Evolutionary conservation across 2,113 vertebrate genomes (phyloP).

Genomic region (Varanus salvator): DNA sequence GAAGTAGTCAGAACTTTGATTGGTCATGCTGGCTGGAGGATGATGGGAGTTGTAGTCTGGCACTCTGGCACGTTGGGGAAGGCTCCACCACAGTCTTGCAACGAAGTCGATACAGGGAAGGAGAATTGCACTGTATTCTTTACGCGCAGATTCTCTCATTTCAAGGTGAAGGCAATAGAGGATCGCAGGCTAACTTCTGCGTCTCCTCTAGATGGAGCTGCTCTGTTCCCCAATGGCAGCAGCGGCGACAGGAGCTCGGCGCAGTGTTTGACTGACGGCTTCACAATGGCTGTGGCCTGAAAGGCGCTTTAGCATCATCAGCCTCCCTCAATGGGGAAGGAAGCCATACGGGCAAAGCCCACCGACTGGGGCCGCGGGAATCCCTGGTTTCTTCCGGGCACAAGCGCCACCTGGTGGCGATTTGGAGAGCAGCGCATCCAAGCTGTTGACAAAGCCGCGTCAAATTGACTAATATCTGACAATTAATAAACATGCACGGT

Average conservation of each 20-base stretch:
- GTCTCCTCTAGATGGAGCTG: no score
- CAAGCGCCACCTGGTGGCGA: constrained; percentile 14
- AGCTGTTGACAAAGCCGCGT: constrained; percentile 7
- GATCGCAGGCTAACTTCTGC: background rate
- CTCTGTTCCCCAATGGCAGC: background rate
- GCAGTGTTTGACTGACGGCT: background rate
- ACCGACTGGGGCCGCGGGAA: background rate
- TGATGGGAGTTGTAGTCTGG: background rate
- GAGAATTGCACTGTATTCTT: background rate
- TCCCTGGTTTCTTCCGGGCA: background rate
- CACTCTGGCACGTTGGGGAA: background rate
- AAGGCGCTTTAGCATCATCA: background rate
- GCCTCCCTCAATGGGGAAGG: background rate
- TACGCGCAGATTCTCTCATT: background rate
- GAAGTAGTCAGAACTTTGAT: background rate
- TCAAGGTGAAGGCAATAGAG: background rate
- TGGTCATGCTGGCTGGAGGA: background rate
- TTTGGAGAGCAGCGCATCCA: background rate
- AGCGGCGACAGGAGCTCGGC: background rate
- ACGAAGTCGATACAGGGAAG: background rate
- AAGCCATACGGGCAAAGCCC: background rate
- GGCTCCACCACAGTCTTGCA: background rate
- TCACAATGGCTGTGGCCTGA: background rate
- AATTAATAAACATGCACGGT: constrained; percentile 27
- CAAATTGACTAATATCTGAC: constrained; percentile 22